Conservation (phyloP, 2,888 invertebrate genomes). For the Tinea trinotella region DNA sequence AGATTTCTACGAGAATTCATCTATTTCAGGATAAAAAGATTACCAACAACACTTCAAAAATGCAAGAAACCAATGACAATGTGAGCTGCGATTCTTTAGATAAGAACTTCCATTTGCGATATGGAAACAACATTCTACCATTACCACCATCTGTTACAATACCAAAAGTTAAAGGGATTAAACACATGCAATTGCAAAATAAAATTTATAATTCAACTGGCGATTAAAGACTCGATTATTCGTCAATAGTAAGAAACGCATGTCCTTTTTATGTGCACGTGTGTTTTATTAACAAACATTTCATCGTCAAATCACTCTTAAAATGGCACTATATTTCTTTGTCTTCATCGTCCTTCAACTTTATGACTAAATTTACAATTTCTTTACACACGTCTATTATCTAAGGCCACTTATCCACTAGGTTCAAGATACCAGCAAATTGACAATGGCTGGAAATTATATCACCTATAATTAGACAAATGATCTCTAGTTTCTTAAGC, state of each 20-base stretch:
- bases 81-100: conserved; percentile 48
- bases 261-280: not conserved
- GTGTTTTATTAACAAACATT: not conserved
- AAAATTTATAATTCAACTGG: not conserved
- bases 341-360: too few relatives aligned
- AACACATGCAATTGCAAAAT: conserved; percentile 25
- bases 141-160: conserved; percentile 59
- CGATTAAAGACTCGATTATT: too few relatives aligned
- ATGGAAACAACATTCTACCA: conserved; percentile 63
- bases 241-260: too few relatives aligned
- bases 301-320: too few relatives aligned
- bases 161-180: conserved; percentile 57
- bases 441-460: too few relatives aligned
- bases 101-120: conserved; percentile 62
- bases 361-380: too few relatives aligned
- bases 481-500: too few relatives aligned
- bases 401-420: too few relatives aligned
- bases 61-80: conserved; percentile 32
- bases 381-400: too few relatives aligned
- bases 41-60: not conserved
- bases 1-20: not conserved
- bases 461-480: too few relatives aligned
- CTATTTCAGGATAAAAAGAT: conserved; percentile 20
- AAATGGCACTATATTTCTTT: too few relatives aligned
- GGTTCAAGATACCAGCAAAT: too few relatives aligned